Base-by-base conservation (phyloP, 2,888 invertebrate species). In the Rhogogaster chlorosoma region DNA sequence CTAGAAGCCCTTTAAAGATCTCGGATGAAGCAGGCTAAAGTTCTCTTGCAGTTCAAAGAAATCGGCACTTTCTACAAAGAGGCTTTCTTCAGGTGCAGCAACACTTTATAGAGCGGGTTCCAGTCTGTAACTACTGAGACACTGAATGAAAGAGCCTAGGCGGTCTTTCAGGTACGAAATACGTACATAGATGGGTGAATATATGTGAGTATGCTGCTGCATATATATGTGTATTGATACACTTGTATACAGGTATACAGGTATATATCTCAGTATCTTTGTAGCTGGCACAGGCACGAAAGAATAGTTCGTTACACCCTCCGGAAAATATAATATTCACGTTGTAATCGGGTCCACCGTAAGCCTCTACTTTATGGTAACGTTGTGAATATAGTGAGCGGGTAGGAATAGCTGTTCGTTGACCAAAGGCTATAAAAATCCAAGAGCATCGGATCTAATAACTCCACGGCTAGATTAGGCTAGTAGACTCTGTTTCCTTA, bases 61-160 rank as follows among this genome's bases (percentile, higher is more conserved):
- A 75, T 84, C 84, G 78, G 78, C 84, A 75, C 84, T 84, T 67
- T 86, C 85, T 86, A 87, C 87, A 88, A 88, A 87, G 87, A 85
- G 84, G 83, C 85, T 78, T 87, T 88, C 86, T 88, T 88, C 86
- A 86, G 86, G 85, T 84, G 83, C 86, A 84, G 86, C 84, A 70
- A 36, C 84, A 32, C 70, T 80, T 80, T 80, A 61, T 57, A 80
- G 80, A 80, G 57, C 80, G 38, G 57, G 57, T 80, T 80, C 61
- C 32, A 80, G 36, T 61, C 38, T 61, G 10, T 80, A n/a, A n/a
- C n/a, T n/a, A 80, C 80, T 10, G 57, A 78, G 78, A 61, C 78
- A 6, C 32, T 78, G 57, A 78, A 78, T 78, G 57, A 78, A 78
- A 61, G 61, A 36, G 38, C 15, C 61, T 4, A 57, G 38, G 38